These are phyloP conservation scores for Chloropsis hardwickii DNA, from an alignment of 2,113 vertebrate genomes.

Conservation along the genomic window DNA sequence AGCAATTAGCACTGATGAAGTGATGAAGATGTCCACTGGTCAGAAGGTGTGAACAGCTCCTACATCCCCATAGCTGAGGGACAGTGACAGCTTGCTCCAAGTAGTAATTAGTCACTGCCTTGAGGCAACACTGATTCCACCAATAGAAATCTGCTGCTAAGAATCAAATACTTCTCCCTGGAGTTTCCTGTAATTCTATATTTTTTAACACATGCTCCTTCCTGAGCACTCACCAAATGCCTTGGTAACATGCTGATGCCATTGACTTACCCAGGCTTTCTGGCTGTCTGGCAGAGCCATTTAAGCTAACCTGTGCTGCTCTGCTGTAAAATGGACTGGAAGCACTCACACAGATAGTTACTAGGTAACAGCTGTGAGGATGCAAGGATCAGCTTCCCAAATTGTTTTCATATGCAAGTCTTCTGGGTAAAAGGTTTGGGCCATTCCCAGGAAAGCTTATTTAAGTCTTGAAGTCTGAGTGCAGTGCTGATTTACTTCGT, in stretches of 20 bases:
- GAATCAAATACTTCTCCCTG: background rate
- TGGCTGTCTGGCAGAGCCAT: background rate
- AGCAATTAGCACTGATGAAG: background rate
- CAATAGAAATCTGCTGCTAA: background rate
- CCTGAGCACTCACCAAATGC: background rate
- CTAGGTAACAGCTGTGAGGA: conserved; percentile 30
- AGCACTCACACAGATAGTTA: background rate
- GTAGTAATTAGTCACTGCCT: background rate
- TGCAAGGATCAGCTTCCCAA: conserved; percentile 2
- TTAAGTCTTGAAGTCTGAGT: conserved; percentile 28
- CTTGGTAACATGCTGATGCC: accelerated
- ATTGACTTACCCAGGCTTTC: background rate
- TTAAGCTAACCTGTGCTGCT: background rate
- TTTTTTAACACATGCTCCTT: background rate
- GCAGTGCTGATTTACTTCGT: background rate
- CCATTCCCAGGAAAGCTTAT: conserved; percentile 1
- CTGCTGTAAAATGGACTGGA: conserved; percentile 1
- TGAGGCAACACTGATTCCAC: background rate
- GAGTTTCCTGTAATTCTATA: background rate
- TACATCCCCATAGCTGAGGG: background rate
- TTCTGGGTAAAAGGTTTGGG: conserved; percentile 8
- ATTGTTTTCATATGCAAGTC: background rate
- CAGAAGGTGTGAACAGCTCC: background rate
- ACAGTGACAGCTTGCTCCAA: background rate
- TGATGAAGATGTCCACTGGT: background rate